A percentile compares a stretch with the other conserved stretches of the same genome.
Evolutionary conservation across 2,888 invertebrate genomes (phyloP).

Genomic region (Cerastoderma edule): DNA sequence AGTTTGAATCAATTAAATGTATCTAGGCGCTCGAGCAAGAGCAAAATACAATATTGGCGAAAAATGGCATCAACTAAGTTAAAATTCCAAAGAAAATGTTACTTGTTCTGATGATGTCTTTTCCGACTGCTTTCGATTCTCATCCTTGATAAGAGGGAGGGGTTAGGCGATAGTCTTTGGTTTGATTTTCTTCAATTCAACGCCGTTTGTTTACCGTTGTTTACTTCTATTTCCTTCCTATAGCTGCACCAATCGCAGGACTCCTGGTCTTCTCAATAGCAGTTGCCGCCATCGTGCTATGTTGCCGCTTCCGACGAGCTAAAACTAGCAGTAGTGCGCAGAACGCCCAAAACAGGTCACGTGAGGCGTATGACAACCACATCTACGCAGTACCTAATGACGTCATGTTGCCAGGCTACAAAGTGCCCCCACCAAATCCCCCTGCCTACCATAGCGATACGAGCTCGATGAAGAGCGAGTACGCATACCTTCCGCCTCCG

Average conservation of each 20-base stretch:
- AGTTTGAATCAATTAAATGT: no score
- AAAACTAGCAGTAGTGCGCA: not conserved
- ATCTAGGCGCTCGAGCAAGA: no score
- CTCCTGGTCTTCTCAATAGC: not conserved
- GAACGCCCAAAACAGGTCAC: not conserved
- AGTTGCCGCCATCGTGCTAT: not conserved
- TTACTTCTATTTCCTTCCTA: not conserved
- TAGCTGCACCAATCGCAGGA: conserved; percentile 18
- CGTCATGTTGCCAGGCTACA: conserved; percentile 22
- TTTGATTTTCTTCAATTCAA: no score
- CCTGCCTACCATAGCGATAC: conserved; percentile 15
- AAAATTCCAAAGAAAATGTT: no score
- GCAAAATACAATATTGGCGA: no score
- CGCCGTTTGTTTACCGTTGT: not conserved
- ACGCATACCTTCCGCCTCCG: conserved; percentile 10
- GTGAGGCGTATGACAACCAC: conserved; percentile 29
- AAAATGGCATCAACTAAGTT: no score
- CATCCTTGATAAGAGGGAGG: no score
- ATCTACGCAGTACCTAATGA: conserved; percentile 28
- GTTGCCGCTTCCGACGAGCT: conserved; percentile 10
- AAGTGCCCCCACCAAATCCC: conserved; percentile 9
- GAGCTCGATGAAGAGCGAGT: not conserved
- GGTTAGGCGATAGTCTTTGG: no score
- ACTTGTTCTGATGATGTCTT: no score
- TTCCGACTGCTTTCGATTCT: no score